A percentile compares a stretch with the other conserved stretches of the same genome.
These are phyloP conservation scores for Brachionichthys hirsutus DNA, from an alignment of 2,113 vertebrate genomes.

Conservation along the genomic window DNA sequence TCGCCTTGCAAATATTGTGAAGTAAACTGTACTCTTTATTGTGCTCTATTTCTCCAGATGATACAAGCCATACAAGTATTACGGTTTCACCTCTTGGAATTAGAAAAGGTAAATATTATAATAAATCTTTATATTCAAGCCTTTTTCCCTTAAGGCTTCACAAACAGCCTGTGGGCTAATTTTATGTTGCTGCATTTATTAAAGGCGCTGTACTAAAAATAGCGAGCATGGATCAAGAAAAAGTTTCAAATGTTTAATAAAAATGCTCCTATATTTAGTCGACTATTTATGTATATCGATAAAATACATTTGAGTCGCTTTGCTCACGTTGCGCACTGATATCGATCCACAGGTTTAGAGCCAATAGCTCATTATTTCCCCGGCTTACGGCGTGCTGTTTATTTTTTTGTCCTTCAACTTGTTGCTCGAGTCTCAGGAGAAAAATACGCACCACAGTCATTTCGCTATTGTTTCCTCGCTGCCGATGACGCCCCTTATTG, in stretches of 20 bases:
- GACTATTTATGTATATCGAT: constrained; percentile 47
- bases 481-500: constrained; percentile 83
- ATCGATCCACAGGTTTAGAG: constrained; percentile 69
- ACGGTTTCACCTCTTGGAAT: constrained; percentile 99
- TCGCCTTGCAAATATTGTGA: background rate
- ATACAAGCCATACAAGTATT: constrained; percentile 99
- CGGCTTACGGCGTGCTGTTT: constrained; percentile 53
- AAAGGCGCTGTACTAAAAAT: background rate
- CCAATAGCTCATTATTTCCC: constrained; percentile 59
- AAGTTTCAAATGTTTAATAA: constrained; percentile 24
- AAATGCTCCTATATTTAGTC: constrained; percentile 39
- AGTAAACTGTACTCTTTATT: constrained; percentile 23
- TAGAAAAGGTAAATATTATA: constrained; percentile 94
- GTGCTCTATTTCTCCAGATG: constrained; percentile 82
- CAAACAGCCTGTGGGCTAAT: too few relatives aligned
- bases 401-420: constrained; percentile 80
- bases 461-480: constrained; percentile 93
- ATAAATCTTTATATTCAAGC: too few relatives aligned
- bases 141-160: background rate
- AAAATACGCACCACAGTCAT: constrained; percentile 91
- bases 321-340: constrained; percentile 50
- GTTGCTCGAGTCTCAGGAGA: constrained; percentile 91
- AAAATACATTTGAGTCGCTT: constrained; percentile 22
- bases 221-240: constrained; percentile 8
- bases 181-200: constrained; percentile 4